Evolutionary conservation across 2,888 invertebrate species (phyloP), one percentile per base, ranked within the genome.

Genomic region (Apamea anceps): DNA sequence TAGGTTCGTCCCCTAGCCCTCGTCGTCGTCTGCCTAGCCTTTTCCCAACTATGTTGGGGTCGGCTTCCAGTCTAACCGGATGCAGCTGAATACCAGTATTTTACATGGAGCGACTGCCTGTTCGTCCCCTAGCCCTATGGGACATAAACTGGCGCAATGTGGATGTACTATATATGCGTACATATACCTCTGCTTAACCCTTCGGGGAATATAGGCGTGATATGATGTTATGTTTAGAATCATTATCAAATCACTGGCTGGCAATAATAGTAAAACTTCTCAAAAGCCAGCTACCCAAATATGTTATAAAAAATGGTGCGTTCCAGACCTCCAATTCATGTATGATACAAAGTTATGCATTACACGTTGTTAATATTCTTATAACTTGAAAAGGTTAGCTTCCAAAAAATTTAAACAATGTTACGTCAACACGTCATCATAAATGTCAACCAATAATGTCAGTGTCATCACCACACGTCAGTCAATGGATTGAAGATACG

Each of bases 401-500:
- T n/a, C n/a, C n/a, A n/a, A n/a, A n/a, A n/a, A n/a, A n/a, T n/a
- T n/a, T n/a, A n/a, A n/a, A n/a, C n/a, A n/a, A n/a, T n/a, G 32
- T 32, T 63, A 37, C 32, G 18, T 57, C 63, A 77, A 45, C 10
- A 71, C 18, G 63, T 57, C n/a, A 37, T 66, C 42, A 0, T 25
- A 28, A 10, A 57, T 37, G 80, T 79, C 77, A 54, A 13, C 18
- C 25, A 37, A 10, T 2, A 8, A 54, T 57, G 25, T 57, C 15
- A 28, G 10, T 72, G 67, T 32, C 48, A 28, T 37, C 8, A 45
- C 1, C 54, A 45, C 76, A 76, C 81, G 80, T 80, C 80, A 62
- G 67, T 74, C 32, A 67, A 28, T 51, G 21, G 54, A 37, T 37
- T 0, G 48, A 66, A n/a, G 5, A 0, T n/a, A 32, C 0, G 25